phyloP scores from a whole-genome alignment of 2,113 vertebrate species.

The Monopterus albus region DNA sequence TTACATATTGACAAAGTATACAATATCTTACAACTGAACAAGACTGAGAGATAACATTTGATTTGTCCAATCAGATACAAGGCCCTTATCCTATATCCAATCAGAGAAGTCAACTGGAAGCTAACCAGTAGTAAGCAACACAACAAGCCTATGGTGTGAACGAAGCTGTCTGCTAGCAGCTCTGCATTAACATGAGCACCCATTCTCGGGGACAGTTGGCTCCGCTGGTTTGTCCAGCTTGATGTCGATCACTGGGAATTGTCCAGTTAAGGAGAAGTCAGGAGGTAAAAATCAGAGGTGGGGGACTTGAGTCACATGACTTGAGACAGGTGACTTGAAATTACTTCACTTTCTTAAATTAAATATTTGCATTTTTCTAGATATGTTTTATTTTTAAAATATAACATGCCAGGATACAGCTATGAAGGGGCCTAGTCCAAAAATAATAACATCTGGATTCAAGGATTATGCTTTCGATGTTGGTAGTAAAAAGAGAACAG shows the following conservation, averaged over 20 bases:
- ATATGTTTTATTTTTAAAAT: no score
- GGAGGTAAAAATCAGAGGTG: no score
- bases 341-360: no score
- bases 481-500: no score
- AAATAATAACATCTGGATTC: no score
- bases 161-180: slow-evolving; percentile 71
- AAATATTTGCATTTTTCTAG: no score
- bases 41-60: slow-evolving; percentile 81
- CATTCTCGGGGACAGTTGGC: slow-evolving; percentile 76
- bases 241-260: slow-evolving; percentile 79
- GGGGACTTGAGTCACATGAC: no score
- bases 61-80: slow-evolving; percentile 80
- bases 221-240: slow-evolving; percentile 82
- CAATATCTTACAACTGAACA: slow-evolving; percentile 85
- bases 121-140: slow-evolving; percentile 82
- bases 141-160: slow-evolving; percentile 83
- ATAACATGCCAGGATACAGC: no score
- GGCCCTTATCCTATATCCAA: slow-evolving; percentile 75
- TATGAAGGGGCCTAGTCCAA: no score
- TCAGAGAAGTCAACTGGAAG: slow-evolving; percentile 81
- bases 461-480: no score
- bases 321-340: no score
- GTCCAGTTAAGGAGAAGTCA: slow-evolving; percentile 51
- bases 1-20: slow-evolving; percentile 85
- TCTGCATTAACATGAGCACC: slow-evolving; percentile 81